phyloP scores from a whole-genome alignment of 2,797 vertebrate species.

The Agapornis canus region DNA sequence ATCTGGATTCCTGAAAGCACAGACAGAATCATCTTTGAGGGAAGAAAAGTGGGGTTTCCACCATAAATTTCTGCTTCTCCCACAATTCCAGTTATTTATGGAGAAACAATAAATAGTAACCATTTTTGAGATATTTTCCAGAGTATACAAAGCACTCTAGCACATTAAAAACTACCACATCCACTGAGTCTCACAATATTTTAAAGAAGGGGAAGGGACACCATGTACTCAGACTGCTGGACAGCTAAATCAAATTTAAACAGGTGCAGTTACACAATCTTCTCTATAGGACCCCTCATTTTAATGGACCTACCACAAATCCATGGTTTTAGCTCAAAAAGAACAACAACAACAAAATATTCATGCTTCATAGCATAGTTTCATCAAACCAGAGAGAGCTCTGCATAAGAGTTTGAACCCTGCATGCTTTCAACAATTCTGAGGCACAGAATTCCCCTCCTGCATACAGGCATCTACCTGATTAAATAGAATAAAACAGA shows the following conservation, averaged over 20 bases:
- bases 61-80: not conserved
- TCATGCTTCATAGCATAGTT: not conserved
- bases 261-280: rapidly evolving
- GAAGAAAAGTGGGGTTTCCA: not conserved
- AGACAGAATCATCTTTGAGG: not conserved
- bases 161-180: not conserved
- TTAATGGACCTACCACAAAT: not conserved
- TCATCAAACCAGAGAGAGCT: not conserved
- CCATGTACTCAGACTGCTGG: not conserved
- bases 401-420: not conserved
- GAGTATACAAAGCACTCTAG: not conserved
- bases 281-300: not conserved
- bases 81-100: not conserved
- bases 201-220: not conserved
- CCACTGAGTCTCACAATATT: not conserved
- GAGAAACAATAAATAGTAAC: not conserved
- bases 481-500: not conserved
- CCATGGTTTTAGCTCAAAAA: not conserved
- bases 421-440: rapidly evolving
- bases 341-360: not conserved
- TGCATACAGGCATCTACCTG: not conserved
- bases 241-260: not conserved
- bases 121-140: not conserved
- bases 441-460: not conserved
- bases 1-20: not conserved